Evolutionary conservation across 2,888 invertebrate genomes (phyloP).

Genomic region (Sarcophaga variegata): DNA sequence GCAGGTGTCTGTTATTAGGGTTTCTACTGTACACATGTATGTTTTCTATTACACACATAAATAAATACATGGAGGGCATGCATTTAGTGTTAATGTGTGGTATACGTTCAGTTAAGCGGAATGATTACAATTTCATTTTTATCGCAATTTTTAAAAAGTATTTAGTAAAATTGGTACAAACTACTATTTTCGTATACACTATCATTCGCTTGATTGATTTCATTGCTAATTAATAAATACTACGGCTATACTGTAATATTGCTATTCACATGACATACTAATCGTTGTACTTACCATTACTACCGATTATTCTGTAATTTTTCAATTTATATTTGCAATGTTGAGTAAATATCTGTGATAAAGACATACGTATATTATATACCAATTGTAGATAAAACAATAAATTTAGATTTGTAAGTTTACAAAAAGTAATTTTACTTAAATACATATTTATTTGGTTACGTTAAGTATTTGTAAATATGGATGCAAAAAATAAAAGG

Average conservation of each 20-base stretch:
- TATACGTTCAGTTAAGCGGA: slow-evolving; percentile 37
- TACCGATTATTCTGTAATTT: not conserved
- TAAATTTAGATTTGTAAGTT: too few relatives aligned
- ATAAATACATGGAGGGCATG: not conserved
- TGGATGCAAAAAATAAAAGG: too few relatives aligned
- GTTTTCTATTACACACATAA: too few relatives aligned
- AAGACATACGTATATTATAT: not conserved
- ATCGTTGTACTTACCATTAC: not conserved
- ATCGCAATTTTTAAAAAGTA: slow-evolving; percentile 34
- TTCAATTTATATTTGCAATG: not conserved
- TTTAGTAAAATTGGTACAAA: slow-evolving; percentile 34
- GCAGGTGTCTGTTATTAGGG: too few relatives aligned
- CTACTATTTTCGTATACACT: not conserved
- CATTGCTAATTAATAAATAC: slow-evolving; percentile 22
- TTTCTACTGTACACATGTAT: too few relatives aligned
- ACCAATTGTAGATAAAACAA: not conserved
- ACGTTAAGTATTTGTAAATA: too few relatives aligned
- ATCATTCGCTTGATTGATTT: slow-evolving; percentile 37
- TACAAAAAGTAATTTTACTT: too few relatives aligned
- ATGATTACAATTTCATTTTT: slow-evolving; percentile 45
- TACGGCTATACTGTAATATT: not conserved
- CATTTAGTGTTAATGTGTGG: slow-evolving; percentile 12
- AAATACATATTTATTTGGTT: not conserved
- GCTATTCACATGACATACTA: not conserved
- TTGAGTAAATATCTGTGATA: not conserved